Percentiles rank a stretch among this genome's conserved stretches.
Evolutionary conservation across 2,797 vertebrate genomes (phyloP).

Genomic region (Sebastes taczanowskii): DNA sequence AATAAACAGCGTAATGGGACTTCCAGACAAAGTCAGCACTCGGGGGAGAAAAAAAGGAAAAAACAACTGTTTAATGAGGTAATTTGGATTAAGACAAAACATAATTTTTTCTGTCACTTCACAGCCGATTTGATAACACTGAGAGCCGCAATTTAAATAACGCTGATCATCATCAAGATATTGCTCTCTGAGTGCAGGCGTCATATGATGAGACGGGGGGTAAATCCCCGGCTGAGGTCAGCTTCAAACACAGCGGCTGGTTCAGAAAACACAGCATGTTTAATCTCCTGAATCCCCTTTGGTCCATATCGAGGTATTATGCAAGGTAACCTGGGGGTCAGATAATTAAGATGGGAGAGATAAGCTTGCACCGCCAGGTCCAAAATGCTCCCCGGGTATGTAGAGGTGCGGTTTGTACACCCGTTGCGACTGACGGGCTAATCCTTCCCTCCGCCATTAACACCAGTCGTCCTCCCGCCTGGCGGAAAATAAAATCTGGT

Average conservation of each 20-base stretch:
- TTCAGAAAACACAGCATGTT: slow-evolving; percentile 64
- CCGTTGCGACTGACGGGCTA: slow-evolving; percentile 52
- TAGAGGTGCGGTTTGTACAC: slow-evolving; percentile 50
- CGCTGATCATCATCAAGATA: slow-evolving; percentile 56
- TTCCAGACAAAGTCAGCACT: slow-evolving; percentile 48
- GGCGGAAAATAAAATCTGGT: slow-evolving; percentile 42
- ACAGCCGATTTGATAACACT: slow-evolving; percentile 32
- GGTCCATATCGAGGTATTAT: slow-evolving; percentile 74
- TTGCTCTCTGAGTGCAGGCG: slow-evolving; percentile 37
- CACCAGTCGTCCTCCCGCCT: slow-evolving; percentile 31
- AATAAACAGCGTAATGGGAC: slow-evolving; percentile 59
- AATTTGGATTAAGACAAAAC: slow-evolving; percentile 60
- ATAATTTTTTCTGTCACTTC: slow-evolving; percentile 16
- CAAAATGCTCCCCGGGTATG: slow-evolving; percentile 65
- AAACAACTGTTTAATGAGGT: slow-evolving; percentile 51
- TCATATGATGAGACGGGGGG: slow-evolving; percentile 52
- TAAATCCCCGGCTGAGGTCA: slow-evolving; percentile 67
- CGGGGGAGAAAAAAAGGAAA: neutral
- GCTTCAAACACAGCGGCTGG: slow-evolving; percentile 61
- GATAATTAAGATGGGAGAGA: slow-evolving; percentile 78
- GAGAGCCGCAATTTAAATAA: slow-evolving; percentile 63
- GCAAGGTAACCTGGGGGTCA: slow-evolving; percentile 74
- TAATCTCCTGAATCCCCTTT: slow-evolving; percentile 75
- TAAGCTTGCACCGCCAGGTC: slow-evolving; percentile 64
- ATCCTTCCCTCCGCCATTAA: slow-evolving; percentile 65